Evolutionary conservation across 2,113 vertebrate genomes (phyloP), one percentile per base, ranked within the genome.

Genomic region (Psittacula cyanocephala): DNA sequence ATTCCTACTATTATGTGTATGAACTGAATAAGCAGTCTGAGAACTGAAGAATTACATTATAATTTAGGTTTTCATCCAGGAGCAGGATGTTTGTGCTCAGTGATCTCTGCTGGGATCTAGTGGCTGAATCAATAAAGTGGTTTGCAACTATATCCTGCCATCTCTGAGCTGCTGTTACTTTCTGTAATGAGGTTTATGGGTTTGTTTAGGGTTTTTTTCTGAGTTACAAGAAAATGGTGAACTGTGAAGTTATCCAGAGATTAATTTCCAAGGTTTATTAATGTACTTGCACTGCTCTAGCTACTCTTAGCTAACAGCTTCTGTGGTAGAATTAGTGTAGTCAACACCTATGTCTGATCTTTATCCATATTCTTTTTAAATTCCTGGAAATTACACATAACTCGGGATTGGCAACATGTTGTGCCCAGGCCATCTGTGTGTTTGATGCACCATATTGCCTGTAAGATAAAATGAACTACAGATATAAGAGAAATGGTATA

Each of bases 151-250:
- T 63, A 84, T 78, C 77, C 43, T 92, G 6, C 15, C 7, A 10
- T 35, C 6, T 83, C 53, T 2, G 4, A 57, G 12, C 43, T 77
- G 7, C 7, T 53, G 4, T 64, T 64, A 2, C 35, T 41, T 85
- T 93, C 2, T 39, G 0, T 46, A 10, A 3, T 43, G 39, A 75
- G 10, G 1, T 39, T 39, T 59, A 47, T 27, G 28, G 1, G 1
- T 55, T 78, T 74, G 8, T 57, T 69, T 28, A 57, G 17, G 3
- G 0, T 10, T 47, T 60, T 74, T 70, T 77, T 24, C 27, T 11
- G 19, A 39, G 17, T 15, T 78, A 9, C 49, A 35, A 81, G 35
- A 87, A 88, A 71, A 64, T 25, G 0, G 41, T 39, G 7, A 82
- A 67, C 9, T 22, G 17, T 49, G n/a, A 62, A 7, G 4, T 24